Evolutionary conservation across 1,140 invertebrate genomes (phyloP).

Genomic region (Leptoteleia sp.): DNA sequence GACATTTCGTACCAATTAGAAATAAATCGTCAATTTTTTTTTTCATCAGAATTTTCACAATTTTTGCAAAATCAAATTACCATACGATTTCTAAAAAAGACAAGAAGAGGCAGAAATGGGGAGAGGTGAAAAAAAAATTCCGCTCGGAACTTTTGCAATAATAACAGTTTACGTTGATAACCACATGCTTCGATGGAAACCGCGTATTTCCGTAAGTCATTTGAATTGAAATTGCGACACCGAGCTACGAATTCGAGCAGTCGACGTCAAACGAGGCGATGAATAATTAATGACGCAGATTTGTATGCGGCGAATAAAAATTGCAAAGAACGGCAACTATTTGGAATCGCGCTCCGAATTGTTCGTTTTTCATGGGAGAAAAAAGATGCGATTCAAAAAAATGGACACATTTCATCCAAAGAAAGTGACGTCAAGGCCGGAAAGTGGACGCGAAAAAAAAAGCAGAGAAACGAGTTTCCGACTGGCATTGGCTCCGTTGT

Average conservation of each 20-base stretch:
- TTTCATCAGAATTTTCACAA: slow-evolving; percentile 1
- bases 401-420: slow-evolving; percentile 8
- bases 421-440: slow-evolving; percentile 44
- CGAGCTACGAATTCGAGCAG: slow-evolving; percentile 1
- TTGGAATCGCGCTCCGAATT: neutral
- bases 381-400: slow-evolving; percentile 13
- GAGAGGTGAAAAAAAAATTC: neutral
- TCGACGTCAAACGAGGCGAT: neutral
- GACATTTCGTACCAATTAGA: neutral
- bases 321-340: neutral
- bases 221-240: slow-evolving; percentile 11
- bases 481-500: slow-evolving; percentile 11
- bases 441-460: slow-evolving; percentile 2
- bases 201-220: slow-evolving; percentile 19
- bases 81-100: slow-evolving; percentile 10
- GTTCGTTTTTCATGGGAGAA: no score
- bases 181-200: slow-evolving; percentile 13
- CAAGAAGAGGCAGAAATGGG: no score
- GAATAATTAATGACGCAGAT: neutral
- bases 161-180: slow-evolving; percentile 13
- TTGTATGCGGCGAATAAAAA: no score
- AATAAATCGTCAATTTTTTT: neutral
- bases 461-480: slow-evolving; percentile 36
- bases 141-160: slow-evolving; percentile 11
- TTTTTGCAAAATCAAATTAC: slow-evolving; percentile 21